Base-by-base conservation (phyloP, 1,140 invertebrate species). In the Asobara japonica region DNA sequence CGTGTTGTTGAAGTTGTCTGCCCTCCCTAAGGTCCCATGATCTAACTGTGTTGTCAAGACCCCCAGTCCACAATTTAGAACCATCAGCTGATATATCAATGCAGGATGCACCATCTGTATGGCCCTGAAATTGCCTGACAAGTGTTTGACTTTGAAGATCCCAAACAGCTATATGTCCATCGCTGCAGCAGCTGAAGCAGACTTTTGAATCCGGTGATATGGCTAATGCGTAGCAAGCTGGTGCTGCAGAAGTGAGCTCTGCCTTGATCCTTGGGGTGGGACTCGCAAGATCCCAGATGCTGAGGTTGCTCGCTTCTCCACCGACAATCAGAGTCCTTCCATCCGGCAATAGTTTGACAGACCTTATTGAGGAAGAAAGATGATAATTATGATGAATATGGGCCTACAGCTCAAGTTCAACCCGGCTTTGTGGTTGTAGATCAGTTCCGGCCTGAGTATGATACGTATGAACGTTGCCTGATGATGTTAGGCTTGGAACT, bases 1-100 rank as follows among this genome's bases (percentile, higher is more conserved):
- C 97, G 87, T 98, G 96, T 82, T 98, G 97, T 79, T 98, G 95
- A n/a, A 99, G 88, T 86, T 99, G 96, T 61, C 95, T 89, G 48
- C 96, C 96, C 86, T 97, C 97, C 68, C 97, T 88, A 10, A 99
- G 89, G 88, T 99, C 97, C 98, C 98, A 99, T 8, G 96, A 98
- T 33, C 98, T 90, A 2, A 99, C 97, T 0, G 97, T 98, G 83
- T 98, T 98, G 87, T 99, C 98, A 10, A 99, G 87, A 36, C 98
- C 98, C 27, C 98, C 98, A 8, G 98, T 99, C 97, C 98, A 99
- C 71, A 99, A 86, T 82, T 97, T 96, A 1, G 93, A 94, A 5
- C 98, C 98, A 83, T 99, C 97, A 6, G 95, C 94, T 30, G 96
- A 97, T 64, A 99, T 98, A 87, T 99, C 98, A 79, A 99, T 98